Base-by-base conservation (phyloP, 2,113 vertebrate genomes). In the Hemicordylus capensis region DNA sequence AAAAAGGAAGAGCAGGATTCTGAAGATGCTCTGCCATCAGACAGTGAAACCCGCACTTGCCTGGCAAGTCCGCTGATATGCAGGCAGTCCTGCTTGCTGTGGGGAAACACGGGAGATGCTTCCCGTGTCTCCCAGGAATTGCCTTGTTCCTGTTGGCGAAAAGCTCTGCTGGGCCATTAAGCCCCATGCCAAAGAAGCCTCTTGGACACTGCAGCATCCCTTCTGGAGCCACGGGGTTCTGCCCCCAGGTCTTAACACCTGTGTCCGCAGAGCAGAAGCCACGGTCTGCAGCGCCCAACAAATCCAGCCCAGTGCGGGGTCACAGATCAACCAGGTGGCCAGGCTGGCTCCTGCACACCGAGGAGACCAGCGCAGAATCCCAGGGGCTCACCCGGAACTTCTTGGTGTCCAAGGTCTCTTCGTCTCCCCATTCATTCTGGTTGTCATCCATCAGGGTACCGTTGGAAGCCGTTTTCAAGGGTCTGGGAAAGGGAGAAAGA, bases 391-490 rank as follows among this genome's bases (percentile, higher is more conserved):
- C 99, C 97, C 96, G 97, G 93, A 98, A 99, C 88, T 97, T 98
- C 92, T 99, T 99, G 66, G 96, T 95, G 85, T 98, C 98, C n/a
- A 97, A 93, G 0, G 96, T 93, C 83, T 98, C 98, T 39, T 99
- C 98, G 0, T 99, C 98, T 2, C 96, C 98, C 99, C 98, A 99
- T 74, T 99, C 98, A 0, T 98, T 99, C 91, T 98, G 98, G 88
- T 96, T 96, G 95, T 98, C 98, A 4, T 99, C 99, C 98, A 99
- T 99, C 84, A 99, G 95, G 0, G 98, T 98, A 61, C 98, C 97
- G 0, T 99, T 98, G 0, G 98, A 98, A 72, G 95, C 93, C 86
- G 97, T 98, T 94, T 99, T 99, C 93, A 99, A 95, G 70, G 98
- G 98, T 95, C 99, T 99, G 86, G 0, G 39, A 70, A 0, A 19